These are phyloP conservation scores for Odiellus spinosus DNA, from an alignment of 2,888 invertebrate genomes.

Conservation along the genomic window DNA sequence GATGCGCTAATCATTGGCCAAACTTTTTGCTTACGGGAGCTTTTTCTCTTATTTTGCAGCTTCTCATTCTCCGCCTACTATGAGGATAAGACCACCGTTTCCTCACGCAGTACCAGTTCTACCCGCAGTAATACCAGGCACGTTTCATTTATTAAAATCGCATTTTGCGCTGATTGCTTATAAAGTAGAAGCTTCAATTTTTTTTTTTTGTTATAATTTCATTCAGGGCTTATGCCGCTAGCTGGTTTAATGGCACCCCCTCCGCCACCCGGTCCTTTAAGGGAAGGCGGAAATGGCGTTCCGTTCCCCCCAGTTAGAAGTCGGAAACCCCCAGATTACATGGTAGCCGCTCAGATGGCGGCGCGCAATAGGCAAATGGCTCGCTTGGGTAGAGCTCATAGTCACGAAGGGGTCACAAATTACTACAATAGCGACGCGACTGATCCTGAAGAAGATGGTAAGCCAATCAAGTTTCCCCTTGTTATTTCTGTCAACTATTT, in stretches of 20 bases:
- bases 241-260: conserved; percentile 22
- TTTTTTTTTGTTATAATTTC: too few species aligned
- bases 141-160: neutral
- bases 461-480: conserved; percentile 3
- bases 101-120: conserved; percentile 41
- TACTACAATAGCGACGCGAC: conserved; percentile 40
- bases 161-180: neutral
- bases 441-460: conserved; percentile 25
- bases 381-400: conserved; percentile 64
- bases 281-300: conserved; percentile 16
- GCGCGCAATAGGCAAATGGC: conserved; percentile 47
- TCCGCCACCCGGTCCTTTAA: conserved; percentile 19
- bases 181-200: too few species aligned
- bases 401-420: conserved; percentile 53
- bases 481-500: too few species aligned
- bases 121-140: conserved; percentile 34
- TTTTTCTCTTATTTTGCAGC: conserved; percentile 7
- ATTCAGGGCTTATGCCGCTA: neutral
- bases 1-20: too few species aligned
- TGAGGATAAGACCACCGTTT: conserved; percentile 14
- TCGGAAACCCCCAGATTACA: conserved; percentile 64
- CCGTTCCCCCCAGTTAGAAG: conserved; percentile 17
- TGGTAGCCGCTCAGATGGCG: conserved; percentile 62
- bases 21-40: too few species aligned
- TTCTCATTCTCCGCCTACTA: conserved; percentile 17